phyloP scores from a whole-genome alignment of 1,140 invertebrate genomes.

The Drosophila sechellia region DNA sequence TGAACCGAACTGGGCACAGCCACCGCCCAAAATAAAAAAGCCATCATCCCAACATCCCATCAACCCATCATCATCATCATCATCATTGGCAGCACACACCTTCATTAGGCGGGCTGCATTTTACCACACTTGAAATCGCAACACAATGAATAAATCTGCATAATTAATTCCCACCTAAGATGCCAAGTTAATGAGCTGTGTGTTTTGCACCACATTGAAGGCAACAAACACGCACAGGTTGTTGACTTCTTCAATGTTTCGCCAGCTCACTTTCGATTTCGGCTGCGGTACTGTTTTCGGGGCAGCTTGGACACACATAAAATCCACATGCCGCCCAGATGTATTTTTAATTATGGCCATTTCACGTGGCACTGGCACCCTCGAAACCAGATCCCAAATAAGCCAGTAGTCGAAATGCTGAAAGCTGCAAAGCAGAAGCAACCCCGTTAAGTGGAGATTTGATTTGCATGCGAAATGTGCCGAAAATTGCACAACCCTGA shows the following conservation, averaged over 20 bases:
- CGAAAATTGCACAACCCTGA: conserved; percentile 66
- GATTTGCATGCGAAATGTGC: conserved; percentile 59
- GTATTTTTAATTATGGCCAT: conserved; percentile 80
- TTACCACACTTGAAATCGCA: conserved; percentile 82
- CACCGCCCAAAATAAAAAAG: conserved; percentile 26
- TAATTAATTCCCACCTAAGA: conserved; percentile 81
- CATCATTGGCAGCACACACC: conserved; percentile 62
- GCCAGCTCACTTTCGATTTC: conserved; percentile 66
- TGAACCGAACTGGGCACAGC: conserved; percentile 13
- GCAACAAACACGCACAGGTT: conserved; percentile 74
- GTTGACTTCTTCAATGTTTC: conserved; percentile 67
- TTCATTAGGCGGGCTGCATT: conserved; percentile 69
- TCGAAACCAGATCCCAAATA: background rate
- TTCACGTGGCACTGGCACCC: conserved; percentile 50
- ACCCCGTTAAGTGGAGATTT: conserved; percentile 51
- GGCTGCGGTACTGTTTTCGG: conserved; percentile 19
- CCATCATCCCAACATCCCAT: conserved; percentile 20
- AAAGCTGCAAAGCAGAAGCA: conserved; percentile 20
- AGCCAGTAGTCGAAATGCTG: background rate
- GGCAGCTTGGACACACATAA: conserved; percentile 58
- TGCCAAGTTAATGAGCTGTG: conserved; percentile 72
- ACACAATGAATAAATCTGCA: conserved; percentile 82
- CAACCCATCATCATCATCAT: conserved; percentile 35
- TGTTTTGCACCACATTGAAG: conserved; percentile 77
- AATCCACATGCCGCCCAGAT: conserved; percentile 72